Base-by-base conservation (phyloP, 2,888 invertebrate genomes). In the Conomelus anceps region DNA sequence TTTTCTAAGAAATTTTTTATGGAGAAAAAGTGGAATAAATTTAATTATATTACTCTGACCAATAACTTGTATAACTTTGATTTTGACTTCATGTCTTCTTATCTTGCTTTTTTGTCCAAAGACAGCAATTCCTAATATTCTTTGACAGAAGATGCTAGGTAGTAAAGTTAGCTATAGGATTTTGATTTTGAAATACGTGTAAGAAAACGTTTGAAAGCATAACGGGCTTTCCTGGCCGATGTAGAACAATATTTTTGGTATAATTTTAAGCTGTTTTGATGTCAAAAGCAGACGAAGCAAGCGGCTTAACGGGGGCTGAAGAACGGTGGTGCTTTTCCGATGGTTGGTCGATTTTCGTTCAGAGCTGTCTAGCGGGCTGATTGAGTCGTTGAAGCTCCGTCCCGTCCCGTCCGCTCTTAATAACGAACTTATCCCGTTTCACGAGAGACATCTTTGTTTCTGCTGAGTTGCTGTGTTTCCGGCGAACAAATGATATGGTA, bases 401-500 rank as follows among this genome's bases (percentile, higher is more conserved):
- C n/a, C n/a, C n/a, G n/a, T n/a, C n/a, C n/a, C n/a, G n/a, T n/a
- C 63, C 63, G 63, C n/a, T 34, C 34, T 34, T 63, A n/a, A n/a
- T 84, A 86, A 86, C 86, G 26, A 86, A 29, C 29, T 86, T 86
- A 86, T 26, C 24, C 86, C 24, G 86, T 86, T 22, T 26, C 24
- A 24, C 24, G 86, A 86, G 86, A 86, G 24, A 86, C 86, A 85
- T 86, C 86, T 86, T 86, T 86, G 86, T 86, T 86, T 86, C 86
- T 86, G 86, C 86, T 86, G 86, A 86, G 86, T 86, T 86, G 86
- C 86, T 86, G 86, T 86, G 86, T 86, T 86, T 29, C 89, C 87
- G 90, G 88, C 90, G 88, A 85, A 89, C 90, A 90, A 91, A 91
- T 91, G 91, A 91, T 91, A 91, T 90, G 90, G 91, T 91, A 91